These are phyloP conservation scores for Rhimphoctona megacephalus DNA, from an alignment of 2,888 invertebrate species.

Conservation along the genomic window DNA sequence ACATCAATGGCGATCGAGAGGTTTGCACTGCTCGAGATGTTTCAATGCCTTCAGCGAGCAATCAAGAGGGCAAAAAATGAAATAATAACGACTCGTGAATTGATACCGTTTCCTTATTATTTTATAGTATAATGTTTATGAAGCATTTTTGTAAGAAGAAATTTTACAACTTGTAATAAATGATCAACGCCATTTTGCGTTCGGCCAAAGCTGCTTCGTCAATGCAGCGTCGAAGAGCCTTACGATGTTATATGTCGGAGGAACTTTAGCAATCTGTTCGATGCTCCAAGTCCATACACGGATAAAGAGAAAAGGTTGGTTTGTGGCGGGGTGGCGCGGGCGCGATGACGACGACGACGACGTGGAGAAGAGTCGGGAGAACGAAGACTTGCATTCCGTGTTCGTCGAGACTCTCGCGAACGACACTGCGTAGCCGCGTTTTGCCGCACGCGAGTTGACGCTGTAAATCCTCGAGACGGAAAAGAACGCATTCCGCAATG, in stretches of 20 bases:
- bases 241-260: not conserved
- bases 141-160: not conserved
- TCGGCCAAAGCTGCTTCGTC: not conserved
- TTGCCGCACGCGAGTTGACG: constrained; percentile 74
- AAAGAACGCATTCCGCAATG: constrained; percentile 75
- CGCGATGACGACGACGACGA: constrained; percentile 49
- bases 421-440: constrained; percentile 41
- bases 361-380: constrained; percentile 30
- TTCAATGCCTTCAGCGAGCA: not conserved
- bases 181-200: not conserved
- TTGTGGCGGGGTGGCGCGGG: constrained; percentile 47
- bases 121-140: not conserved
- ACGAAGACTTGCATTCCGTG: constrained; percentile 73
- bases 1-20: constrained; percentile 30
- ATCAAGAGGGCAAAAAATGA: not conserved
- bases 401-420: constrained; percentile 37
- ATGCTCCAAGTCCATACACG: constrained; percentile 33
- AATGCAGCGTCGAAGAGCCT: not conserved
- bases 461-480: constrained; percentile 75
- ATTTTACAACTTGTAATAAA: not conserved
- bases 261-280: constrained; percentile 38
- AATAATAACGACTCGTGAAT: not conserved
- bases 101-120: not conserved
- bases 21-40: not conserved
- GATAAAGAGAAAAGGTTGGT: constrained; percentile 20